Conservation (phyloP, 2,113 vertebrate genomes). For the Melanotaenia duboulayi region DNA sequence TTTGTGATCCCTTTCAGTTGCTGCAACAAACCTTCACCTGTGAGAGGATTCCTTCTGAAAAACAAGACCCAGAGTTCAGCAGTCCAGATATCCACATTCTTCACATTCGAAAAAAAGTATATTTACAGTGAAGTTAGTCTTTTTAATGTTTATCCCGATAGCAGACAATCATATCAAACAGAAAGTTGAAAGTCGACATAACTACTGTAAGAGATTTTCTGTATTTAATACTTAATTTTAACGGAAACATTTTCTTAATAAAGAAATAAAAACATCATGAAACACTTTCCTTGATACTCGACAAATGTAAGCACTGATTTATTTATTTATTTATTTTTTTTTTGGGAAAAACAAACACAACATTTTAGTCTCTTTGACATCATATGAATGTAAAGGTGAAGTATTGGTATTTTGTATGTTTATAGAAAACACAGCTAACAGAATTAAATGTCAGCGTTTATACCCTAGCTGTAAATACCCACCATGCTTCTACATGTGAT, state of each 20-base stretch:
- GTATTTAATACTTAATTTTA: not conserved
- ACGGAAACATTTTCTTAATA: not conserved
- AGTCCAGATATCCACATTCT: constrained; percentile 95
- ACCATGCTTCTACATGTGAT: too few species aligned
- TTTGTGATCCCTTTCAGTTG: constrained; percentile 79
- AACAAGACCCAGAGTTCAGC: constrained; percentile 92
- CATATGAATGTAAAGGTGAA: too few species aligned
- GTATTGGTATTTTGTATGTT: not conserved
- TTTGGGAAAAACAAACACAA: too few species aligned
- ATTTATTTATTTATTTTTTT: too few species aligned
- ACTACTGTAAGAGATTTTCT: not conserved
- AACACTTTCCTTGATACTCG: not conserved
- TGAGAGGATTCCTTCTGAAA: constrained; percentile 88
- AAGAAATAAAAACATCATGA: not conserved
- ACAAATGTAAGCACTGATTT: not conserved
- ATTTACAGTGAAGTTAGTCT: not conserved
- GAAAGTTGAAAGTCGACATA: constrained; percentile 3
- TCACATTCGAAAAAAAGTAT: constrained; percentile 74
- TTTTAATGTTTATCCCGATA: not conserved
- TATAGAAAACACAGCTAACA: constrained; percentile 15
- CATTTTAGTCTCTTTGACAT: too few species aligned
- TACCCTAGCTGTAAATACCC: too few species aligned
- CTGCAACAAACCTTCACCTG: constrained; percentile 88
- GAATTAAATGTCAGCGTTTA: too few species aligned
- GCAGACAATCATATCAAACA: not conserved